Percentiles rank a stretch among this genome's conserved stretches.
Conservation (phyloP, 2,888 invertebrate genomes). For the Leptinotarsa juncta region DNA sequence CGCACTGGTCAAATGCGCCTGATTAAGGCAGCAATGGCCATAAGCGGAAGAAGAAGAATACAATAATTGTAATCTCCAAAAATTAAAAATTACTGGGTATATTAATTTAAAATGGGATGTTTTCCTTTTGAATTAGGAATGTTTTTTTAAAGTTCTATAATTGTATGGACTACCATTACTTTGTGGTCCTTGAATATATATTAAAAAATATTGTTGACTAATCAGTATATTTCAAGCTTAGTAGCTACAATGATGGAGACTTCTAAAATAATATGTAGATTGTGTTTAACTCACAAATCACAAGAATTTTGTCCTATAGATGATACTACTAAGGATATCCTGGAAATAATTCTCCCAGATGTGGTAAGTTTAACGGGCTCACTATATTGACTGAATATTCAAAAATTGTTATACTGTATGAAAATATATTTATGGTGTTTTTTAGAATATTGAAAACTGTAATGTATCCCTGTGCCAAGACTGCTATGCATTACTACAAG, state of each 20-base stretch:
- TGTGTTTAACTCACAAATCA: not conserved
- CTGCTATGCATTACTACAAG: constrained; percentile 11
- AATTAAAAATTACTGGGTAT: no score
- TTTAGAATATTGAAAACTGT: constrained; percentile 14
- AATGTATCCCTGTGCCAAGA: not conserved
- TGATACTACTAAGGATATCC: constrained; percentile 18
- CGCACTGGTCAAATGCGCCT: no score
- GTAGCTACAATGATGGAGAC: not conserved
- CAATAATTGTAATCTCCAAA: no score
- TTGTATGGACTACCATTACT: no score
- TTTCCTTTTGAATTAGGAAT: no score
- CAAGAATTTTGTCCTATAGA: not conserved
- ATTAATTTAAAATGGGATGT: no score
- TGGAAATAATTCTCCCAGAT: constrained; percentile 25
- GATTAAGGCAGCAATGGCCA: no score
- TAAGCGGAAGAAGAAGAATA: no score
- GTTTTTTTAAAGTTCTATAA: no score
- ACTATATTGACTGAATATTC: not conserved
- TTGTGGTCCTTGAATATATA: no score
- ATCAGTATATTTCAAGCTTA: no score
- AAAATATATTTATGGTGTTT: not conserved
- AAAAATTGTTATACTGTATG: not conserved
- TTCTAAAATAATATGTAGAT: not conserved
- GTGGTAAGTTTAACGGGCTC: constrained; percentile 21
- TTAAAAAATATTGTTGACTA: no score